These are phyloP conservation scores for Cyprinodon variegatus DNA, from an alignment of 2,113 vertebrate genomes.

Conservation along the genomic window DNA sequence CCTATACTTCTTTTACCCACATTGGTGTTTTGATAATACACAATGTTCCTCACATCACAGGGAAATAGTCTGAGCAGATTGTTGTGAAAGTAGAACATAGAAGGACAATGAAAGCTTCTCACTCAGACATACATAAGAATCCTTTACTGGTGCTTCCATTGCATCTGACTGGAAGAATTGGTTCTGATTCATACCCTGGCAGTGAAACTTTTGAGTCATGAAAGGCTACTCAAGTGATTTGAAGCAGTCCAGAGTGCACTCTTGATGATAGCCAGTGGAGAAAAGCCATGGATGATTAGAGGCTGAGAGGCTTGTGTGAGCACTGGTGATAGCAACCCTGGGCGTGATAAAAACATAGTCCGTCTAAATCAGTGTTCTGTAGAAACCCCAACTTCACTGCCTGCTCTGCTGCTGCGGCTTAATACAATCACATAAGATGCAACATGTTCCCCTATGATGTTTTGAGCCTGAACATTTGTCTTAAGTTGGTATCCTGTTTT, in stretches of 20 bases:
- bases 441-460: constrained; percentile 16
- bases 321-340: constrained; percentile 16
- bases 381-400: constrained; percentile 23
- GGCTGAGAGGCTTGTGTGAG: constrained; percentile 11
- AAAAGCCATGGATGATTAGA: constrained; percentile 26
- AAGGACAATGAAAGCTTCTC: background rate
- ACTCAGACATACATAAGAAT: constrained; percentile 8
- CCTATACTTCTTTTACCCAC: background rate
- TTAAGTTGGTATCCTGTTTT: background rate
- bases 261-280: constrained; percentile 11
- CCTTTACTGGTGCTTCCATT: background rate
- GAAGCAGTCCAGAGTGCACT: constrained; percentile 8
- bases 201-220: constrained; percentile 12
- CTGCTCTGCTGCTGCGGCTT: constrained; percentile 23
- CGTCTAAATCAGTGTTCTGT: constrained; percentile 21
- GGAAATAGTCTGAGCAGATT: background rate
- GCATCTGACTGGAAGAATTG: constrained; percentile 8
- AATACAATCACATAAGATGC: constrained; percentile 25
- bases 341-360: constrained; percentile 34
- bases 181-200: constrained; percentile 21
- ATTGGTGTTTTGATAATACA: background rate
- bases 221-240: constrained; percentile 21
- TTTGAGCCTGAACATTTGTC: constrained; percentile 1
- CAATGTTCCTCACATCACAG: background rate
- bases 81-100: background rate